A percentile compares a stretch with the other conserved stretches of the same genome.
phyloP scores from a whole-genome alignment of 2,888 invertebrate species.

The Caenorhabditis afra region DNA sequence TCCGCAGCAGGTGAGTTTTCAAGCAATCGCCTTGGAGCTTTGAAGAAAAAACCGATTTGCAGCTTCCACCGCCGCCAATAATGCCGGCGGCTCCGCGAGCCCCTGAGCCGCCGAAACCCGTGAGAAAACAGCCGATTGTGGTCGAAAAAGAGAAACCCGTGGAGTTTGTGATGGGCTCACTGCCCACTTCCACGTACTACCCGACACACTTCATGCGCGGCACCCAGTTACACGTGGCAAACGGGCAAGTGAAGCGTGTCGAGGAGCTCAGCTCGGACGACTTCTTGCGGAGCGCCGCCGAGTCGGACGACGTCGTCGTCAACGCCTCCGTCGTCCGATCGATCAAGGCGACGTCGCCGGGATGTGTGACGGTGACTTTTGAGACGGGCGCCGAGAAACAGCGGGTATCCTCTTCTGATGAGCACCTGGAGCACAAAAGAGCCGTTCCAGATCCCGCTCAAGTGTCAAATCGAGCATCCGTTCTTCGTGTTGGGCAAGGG shows the following conservation, averaged over 20 bases:
- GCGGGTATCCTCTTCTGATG: no score
- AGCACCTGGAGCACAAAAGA: no score
- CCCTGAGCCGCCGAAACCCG: slow-evolving; percentile 3
- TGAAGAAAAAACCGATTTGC: neutral
- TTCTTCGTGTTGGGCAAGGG: slow-evolving; percentile 66
- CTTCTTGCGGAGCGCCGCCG: slow-evolving; percentile 53
- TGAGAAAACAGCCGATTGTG: neutral
- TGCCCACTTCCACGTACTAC: slow-evolving; percentile 53
- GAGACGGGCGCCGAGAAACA: slow-evolving; percentile 17
- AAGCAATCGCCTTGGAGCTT: slow-evolving; percentile 86
- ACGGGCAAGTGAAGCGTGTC: slow-evolving; percentile 56
- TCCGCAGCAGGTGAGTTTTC: slow-evolving; percentile 82
- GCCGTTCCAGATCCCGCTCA: slow-evolving; percentile 49
- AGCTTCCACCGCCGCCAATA: no score
- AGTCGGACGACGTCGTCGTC: slow-evolving; percentile 47
- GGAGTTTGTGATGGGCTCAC: slow-evolving; percentile 60
- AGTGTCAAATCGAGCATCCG: slow-evolving; percentile 63
- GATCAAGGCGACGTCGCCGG: slow-evolving; percentile 14
- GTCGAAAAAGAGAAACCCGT: slow-evolving; percentile 5
- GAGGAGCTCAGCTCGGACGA: slow-evolving; percentile 66
- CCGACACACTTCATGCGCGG: slow-evolving; percentile 68
- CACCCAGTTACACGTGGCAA: slow-evolving; percentile 41
- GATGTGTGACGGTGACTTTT: slow-evolving; percentile 28
- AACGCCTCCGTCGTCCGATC: slow-evolving; percentile 47
- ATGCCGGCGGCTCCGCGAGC: no score